Conservation (phyloP, 2,113 vertebrate species). For the Anolis carolinensis region DNA sequence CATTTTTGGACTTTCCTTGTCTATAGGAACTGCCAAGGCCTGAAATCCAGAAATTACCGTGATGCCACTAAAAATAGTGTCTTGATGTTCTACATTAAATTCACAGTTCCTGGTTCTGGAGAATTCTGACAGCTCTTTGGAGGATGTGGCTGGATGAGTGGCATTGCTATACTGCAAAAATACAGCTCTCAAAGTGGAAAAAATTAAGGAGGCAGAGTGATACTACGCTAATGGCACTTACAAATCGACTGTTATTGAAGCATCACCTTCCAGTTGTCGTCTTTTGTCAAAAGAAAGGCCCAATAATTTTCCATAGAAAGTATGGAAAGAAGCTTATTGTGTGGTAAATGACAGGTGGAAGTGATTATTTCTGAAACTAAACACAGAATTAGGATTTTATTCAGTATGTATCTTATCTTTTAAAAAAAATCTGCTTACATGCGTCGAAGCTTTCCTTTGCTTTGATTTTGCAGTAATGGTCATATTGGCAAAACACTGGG, state of each 20-base stretch:
- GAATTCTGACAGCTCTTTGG: constrained; percentile 3
- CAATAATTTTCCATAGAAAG: background rate
- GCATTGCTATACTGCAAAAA: background rate
- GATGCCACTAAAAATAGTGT: background rate
- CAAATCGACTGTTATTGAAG: background rate
- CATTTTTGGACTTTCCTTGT: too few relatives aligned
- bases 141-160: background rate
- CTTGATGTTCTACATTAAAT: background rate
- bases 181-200: background rate
- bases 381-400: background rate
- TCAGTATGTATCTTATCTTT: background rate
- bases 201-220: background rate
- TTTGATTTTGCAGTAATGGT: background rate
- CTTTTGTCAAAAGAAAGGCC: background rate
- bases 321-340: background rate
- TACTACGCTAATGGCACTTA: background rate
- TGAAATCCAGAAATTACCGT: too few relatives aligned
- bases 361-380: background rate
- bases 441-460: background rate
- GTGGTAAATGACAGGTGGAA: background rate
- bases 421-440: background rate
- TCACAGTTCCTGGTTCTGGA: background rate
- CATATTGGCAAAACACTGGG: background rate
- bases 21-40: too few relatives aligned
- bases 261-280: background rate